Base-by-base conservation (phyloP, 2,797 vertebrate genomes). In the Falco concolor region DNA sequence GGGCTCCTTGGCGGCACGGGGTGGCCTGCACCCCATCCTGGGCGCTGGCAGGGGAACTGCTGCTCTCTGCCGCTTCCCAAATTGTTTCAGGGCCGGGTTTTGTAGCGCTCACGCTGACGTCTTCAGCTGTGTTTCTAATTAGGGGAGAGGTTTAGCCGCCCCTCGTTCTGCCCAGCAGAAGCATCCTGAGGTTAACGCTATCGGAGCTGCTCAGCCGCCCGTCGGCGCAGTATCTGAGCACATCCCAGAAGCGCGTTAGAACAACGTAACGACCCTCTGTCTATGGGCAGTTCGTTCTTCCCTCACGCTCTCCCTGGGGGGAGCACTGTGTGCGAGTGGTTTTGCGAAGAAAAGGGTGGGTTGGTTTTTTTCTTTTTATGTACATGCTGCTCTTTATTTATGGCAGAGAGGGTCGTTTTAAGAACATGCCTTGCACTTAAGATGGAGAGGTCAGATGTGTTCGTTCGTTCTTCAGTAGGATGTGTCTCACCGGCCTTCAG, bases 91-190 rank as follows among this genome's bases (percentile, higher is more conserved):
- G 52, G 42, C 40, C 19, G 3, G 9, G 4, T 60, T 38, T 50
- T 6, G 1, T 4, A 15, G 68, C 45, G 6, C 28, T 83, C 59
- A 2, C 47, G 8, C 9, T 1, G 6, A 42, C 0, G 4, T 3
- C 21, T 47, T 75, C 8, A 2, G 5, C 24, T 13, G 57, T 5
- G 2, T 60, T 60, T 77, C 60, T 63, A 3, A 30, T 80, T 1
- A n/a, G 30, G 45, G 53, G 30, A 67, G 75, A 59, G 27, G 47
- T 84, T 67, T 19, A 36, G 25, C 47, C 75, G 47, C 36, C 11
- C 7, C 49, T 8, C 8, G 50, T 56, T 53, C n/a, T 30, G 34
- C 38, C 79, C 6, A 4, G 32, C 45, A 27, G 75, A 28, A 69
- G 61, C 73, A 27, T 72, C 81, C 49, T 21, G 64, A 65, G 56